These are phyloP conservation scores for Tragopan temminckii DNA, from an alignment of 2,797 vertebrate genomes.

Conservation along the genomic window DNA sequence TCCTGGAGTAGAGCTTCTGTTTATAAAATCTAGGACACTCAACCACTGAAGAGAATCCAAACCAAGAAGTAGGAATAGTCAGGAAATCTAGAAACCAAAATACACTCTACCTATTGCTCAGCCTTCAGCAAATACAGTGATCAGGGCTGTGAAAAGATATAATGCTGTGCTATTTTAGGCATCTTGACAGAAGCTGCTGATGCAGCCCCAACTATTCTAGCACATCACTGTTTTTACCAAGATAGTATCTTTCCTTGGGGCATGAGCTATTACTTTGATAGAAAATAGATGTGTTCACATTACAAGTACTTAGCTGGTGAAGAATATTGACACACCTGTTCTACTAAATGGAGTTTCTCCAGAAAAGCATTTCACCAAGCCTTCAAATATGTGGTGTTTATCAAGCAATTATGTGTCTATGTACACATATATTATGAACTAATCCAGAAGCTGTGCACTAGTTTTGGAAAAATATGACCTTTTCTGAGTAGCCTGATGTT, in stretches of 20 bases:
- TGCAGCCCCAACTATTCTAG: not conserved
- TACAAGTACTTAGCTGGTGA: not conserved
- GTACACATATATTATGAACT: not conserved
- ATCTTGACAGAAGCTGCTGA: not conserved
- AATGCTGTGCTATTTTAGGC: not conserved
- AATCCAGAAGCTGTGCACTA: not conserved
- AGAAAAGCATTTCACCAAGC: not conserved
- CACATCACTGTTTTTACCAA: not conserved
- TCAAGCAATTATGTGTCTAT: not conserved
- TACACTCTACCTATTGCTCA: not conserved
- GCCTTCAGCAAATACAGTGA: not conserved
- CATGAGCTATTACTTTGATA: not conserved
- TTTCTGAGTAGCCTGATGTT: not conserved
- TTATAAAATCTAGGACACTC: not conserved
- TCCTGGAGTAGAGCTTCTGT: not conserved
- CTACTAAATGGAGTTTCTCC: not conserved
- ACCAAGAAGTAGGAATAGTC: not conserved
- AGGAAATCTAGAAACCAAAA: conserved; percentile 5
- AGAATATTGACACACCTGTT: not conserved
- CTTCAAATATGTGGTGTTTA: not conserved
- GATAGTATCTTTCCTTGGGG: not conserved
- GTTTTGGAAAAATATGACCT: not conserved
- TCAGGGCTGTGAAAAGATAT: not conserved
- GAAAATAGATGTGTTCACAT: not conserved
- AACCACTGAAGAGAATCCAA: not conserved